Percentiles rank a stretch among this genome's conserved stretches.
Evolutionary conservation across 2,113 vertebrate species (phyloP).

Genomic region (Dendrocopos noguchii): DNA sequence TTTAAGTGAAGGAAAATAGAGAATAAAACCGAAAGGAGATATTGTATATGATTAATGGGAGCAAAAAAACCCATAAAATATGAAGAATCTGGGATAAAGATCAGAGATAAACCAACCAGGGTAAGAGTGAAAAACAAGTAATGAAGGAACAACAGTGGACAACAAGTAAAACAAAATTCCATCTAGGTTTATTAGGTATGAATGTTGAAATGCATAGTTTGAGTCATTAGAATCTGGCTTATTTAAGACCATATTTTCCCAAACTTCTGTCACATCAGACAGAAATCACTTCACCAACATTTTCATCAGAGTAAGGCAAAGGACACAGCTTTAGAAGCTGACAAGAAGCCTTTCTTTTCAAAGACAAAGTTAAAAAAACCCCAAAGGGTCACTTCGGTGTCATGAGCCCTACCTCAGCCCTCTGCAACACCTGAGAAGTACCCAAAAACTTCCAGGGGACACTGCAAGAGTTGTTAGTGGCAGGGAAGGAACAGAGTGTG

Average conservation of each 20-base stretch:
- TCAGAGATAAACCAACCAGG: not conserved
- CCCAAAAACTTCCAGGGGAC: not conserved
- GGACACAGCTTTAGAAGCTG: not conserved
- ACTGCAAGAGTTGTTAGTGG: fast-evolving
- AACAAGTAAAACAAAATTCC: not conserved
- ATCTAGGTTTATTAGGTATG: not conserved
- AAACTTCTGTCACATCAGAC: not conserved
- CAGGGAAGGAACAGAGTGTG: not conserved
- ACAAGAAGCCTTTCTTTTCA: not conserved
- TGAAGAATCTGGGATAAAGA: slow-evolving; percentile 15
- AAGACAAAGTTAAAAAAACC: not conserved
- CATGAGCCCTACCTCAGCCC: not conserved
- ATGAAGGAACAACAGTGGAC: not conserved
- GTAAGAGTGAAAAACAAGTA: not conserved
- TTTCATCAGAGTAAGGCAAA: not conserved
- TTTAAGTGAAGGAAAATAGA: not conserved
- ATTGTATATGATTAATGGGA: slow-evolving; percentile 6
- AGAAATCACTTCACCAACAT: not conserved
- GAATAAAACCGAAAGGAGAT: slow-evolving; percentile 26
- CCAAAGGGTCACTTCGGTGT: not conserved
- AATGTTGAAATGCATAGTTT: not conserved
- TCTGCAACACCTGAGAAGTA: not conserved
- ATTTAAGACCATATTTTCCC: not conserved
- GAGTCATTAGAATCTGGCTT: not conserved
- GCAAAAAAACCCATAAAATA: not conserved